Base-by-base conservation (phyloP, 30 jellyfish, hydroid and myxozoan genomes). In the Turritopsis dohrnii region DNA sequence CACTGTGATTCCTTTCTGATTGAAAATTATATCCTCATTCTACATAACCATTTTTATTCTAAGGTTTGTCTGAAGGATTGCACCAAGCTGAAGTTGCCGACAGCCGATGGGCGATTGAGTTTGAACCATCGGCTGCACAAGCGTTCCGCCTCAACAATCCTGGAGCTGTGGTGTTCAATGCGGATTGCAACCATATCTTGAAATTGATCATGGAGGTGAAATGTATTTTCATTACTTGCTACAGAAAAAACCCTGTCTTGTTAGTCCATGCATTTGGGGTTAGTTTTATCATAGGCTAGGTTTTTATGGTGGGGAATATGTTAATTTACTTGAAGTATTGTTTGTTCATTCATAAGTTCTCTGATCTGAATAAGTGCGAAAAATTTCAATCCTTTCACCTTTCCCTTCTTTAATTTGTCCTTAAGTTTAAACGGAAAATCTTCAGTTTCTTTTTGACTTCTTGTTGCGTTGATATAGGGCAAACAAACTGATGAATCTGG, bases 71-170 rank as follows among this genome's bases (percentile, higher is more conserved):
- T 23, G 96, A 92, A 84, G 98, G 98, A 28, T 82, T 92, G 71
- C 95, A 92, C 71, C 95, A 92, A 71, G 89, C 88, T 60, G 96
- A 96, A 21, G 87, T 92, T 20, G 96, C 94, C 0, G 96, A 92
- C 69, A 88, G 95, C 23, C 71, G 87, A 23, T 92, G 98, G 98
- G 98, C 98, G 21, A 84, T 92, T 71, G 98, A 92, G 84, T 86
- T 86, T 41, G 98, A 92, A 66, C 96, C 94, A 69, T 85, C 98
- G 1, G 98, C 98, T 1, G 98, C 98, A 16, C 98, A 92, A 81
- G 98, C 98, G 71, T 92, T 81, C 87, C 75, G 96, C 8, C 74
- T 92, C 76, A 92, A 92, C 74, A 83, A 92, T 69, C 96, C 98
- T 23, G 77, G 66, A 30, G 92, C 98, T 7, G 73, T 89, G 18